These are phyloP conservation scores for Catocala sponsa DNA, from an alignment of 2,888 invertebrate genomes.

Conservation along the genomic window DNA sequence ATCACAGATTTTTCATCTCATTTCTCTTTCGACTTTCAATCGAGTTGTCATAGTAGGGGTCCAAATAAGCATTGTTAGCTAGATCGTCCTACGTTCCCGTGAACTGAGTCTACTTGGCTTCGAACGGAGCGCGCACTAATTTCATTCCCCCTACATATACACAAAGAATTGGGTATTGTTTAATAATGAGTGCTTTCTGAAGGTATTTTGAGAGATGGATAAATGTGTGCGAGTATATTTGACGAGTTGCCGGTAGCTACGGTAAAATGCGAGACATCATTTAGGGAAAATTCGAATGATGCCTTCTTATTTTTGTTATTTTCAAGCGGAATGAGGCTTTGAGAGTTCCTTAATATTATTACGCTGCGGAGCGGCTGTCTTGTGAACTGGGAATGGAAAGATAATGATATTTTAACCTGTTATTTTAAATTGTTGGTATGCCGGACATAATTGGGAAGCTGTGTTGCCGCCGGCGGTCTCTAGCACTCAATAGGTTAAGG, in stretches of 20 bases:
- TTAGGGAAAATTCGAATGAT: no score
- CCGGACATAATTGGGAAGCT: no score
- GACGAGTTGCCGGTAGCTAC: conserved; percentile 1
- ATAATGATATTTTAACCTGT: no score
- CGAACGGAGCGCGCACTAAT: conserved; percentile 57
- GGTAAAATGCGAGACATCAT: no score
- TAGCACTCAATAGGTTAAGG: no score
- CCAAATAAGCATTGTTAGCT: conserved; percentile 76
- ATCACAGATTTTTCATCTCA: background rate
- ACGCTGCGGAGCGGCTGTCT: no score
- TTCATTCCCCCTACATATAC: conserved; percentile 47
- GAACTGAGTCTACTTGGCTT: conserved; percentile 44
- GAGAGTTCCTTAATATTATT: no score
- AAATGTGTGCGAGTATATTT: conserved; percentile 1
- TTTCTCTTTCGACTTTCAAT: conserved; percentile 20
- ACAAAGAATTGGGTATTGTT: conserved; percentile 47
- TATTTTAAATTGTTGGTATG: no score
- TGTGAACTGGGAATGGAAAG: no score
- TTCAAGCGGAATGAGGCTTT: no score
- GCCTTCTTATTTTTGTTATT: no score
- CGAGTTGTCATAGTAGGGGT: conserved; percentile 53
- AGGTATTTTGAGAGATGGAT: background rate
- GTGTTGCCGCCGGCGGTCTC: no score
- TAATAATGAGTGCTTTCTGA: conserved; percentile 23
- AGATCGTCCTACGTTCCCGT: conserved; percentile 44